These are phyloP conservation scores for Schizotus pectinicornis DNA, from an alignment of 2,888 invertebrate species.

Conservation along the genomic window DNA sequence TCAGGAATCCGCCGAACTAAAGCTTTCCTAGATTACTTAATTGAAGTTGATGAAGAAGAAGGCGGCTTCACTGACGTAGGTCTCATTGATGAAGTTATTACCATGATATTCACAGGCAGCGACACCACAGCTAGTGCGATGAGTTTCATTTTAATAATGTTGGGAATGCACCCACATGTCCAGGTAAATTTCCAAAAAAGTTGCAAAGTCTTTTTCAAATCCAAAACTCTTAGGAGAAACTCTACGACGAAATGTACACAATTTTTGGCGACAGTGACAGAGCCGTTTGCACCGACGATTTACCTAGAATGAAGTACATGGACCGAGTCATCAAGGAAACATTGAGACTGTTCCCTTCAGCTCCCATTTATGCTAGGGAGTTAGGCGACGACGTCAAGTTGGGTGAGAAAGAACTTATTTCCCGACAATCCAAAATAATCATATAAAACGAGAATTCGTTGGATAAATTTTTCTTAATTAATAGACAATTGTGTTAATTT, in stretches of 20 bases:
- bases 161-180: no score
- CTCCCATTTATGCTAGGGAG: constrained; percentile 42
- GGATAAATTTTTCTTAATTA: no score
- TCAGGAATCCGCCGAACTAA: constrained; percentile 1
- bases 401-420: constrained; percentile 54
- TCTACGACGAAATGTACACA: constrained; percentile 55
- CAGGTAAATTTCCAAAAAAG: no score
- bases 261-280: constrained; percentile 58
- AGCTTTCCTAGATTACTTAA: constrained; percentile 16
- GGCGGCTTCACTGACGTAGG: not conserved
- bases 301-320: constrained; percentile 61
- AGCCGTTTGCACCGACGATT: constrained; percentile 58
- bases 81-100: no score
- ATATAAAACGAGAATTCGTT: no score
- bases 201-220: no score
- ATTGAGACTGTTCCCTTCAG: constrained; percentile 63
- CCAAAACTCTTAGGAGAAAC: constrained; percentile 43
- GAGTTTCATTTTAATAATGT: no score
- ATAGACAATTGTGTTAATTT: no score
- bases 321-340: constrained; percentile 65
- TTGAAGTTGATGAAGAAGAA: constrained; percentile 12
- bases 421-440: no score
- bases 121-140: no score
- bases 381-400: constrained; percentile 58
- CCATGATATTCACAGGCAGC: no score